Conservation (phyloP, 2,888 invertebrate genomes). For the Lycocerus yunnanus region DNA sequence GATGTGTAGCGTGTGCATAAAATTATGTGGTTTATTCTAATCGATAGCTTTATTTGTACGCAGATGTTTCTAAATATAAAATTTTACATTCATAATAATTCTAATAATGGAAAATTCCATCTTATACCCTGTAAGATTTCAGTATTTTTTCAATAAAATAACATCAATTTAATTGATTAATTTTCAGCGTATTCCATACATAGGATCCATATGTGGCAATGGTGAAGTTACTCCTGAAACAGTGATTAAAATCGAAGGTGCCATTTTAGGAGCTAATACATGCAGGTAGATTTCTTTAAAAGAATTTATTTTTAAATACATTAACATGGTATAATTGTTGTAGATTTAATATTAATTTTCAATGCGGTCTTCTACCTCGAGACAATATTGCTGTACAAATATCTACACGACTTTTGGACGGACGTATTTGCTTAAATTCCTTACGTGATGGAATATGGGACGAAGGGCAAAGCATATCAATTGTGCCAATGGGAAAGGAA, state of each 20-base stretch:
- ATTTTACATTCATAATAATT: not conserved
- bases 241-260: slow-evolving; percentile 73
- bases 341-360: slow-evolving; percentile 78
- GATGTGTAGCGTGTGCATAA: too few relatives aligned
- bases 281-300: slow-evolving; percentile 68
- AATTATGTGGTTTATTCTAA: too few relatives aligned
- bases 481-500: slow-evolving; percentile 64
- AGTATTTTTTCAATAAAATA: not conserved
- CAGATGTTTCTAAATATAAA: too few relatives aligned
- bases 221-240: slow-evolving; percentile 68
- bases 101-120: slow-evolving; percentile 6
- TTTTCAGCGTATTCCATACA: slow-evolving; percentile 69
- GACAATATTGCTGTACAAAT: slow-evolving; percentile 80
- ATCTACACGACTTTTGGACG: slow-evolving; percentile 63
- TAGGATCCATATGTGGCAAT: slow-evolving; percentile 65
- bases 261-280: slow-evolving; percentile 61
- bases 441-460: slow-evolving; percentile 64
- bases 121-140: slow-evolving; percentile 12
- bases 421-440: slow-evolving; percentile 63
- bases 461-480: slow-evolving; percentile 61
- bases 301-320: not conserved
- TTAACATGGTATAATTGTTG: not conserved
- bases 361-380: slow-evolving; percentile 73
- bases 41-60: too few relatives aligned
- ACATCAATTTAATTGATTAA: not conserved